Evolutionary conservation across 2,888 invertebrate species (phyloP).

Genomic region (Tetrapedia diversipes): DNA sequence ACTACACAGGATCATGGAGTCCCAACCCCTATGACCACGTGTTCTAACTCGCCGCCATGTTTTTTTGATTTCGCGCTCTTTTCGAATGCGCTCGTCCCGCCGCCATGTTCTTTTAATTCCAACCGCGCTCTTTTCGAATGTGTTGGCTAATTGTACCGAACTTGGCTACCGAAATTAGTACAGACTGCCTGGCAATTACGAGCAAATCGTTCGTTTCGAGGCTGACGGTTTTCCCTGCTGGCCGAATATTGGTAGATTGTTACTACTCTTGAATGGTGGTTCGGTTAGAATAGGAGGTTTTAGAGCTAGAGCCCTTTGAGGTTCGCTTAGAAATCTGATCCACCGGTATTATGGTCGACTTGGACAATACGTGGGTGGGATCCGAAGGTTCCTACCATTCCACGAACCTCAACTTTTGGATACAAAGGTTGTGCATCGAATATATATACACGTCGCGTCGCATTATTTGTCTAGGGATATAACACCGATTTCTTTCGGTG

Average conservation of each 20-base stretch:
- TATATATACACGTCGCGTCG: slow-evolving; percentile 14
- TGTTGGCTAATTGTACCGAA: slow-evolving; percentile 17
- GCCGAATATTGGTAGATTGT: slow-evolving; percentile 28
- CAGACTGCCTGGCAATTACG: slow-evolving; percentile 6
- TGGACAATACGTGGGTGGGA: slow-evolving; percentile 27
- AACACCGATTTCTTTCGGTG: slow-evolving; percentile 31
- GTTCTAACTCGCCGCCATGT: neutral
- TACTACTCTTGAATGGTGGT: slow-evolving; percentile 26
- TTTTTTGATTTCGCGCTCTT: slow-evolving; percentile 10
- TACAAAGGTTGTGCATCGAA: neutral
- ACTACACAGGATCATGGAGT: too few species aligned
- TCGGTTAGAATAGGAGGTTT: slow-evolving; percentile 3
- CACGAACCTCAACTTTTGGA: slow-evolving; percentile 47
- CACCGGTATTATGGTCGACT: slow-evolving; percentile 57
- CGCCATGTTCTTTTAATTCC: slow-evolving; percentile 28
- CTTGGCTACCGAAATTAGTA: slow-evolving; percentile 9
- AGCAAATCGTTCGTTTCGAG: slow-evolving; percentile 28
- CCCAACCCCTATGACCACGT: too few species aligned
- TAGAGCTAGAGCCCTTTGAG: slow-evolving; percentile 32
- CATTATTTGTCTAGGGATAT: slow-evolving; percentile 29
- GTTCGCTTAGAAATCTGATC: slow-evolving; percentile 68
- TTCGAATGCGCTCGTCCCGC: slow-evolving; percentile 20
- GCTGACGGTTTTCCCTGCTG: neutral
- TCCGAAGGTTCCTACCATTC: slow-evolving; percentile 47
- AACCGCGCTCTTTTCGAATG: slow-evolving; percentile 5